phyloP scores from a whole-genome alignment of 1,140 invertebrate species.

The Hirudo medicinalis region DNA sequence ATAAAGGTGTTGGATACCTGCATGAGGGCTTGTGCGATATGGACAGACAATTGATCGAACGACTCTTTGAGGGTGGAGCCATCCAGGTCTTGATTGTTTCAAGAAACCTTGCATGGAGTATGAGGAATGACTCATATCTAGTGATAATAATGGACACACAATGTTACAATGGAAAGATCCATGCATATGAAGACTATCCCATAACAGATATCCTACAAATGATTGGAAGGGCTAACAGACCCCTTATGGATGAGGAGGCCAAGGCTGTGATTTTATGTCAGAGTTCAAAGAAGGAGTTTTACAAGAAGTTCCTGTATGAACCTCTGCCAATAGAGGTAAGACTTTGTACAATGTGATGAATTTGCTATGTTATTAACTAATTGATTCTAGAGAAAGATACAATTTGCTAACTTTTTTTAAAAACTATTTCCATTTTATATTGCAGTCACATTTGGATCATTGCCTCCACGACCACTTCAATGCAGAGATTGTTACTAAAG shows the following conservation, averaged over 20 bases:
- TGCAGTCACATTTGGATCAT: slow-evolving; percentile 80
- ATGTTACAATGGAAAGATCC: slow-evolving; percentile 79
- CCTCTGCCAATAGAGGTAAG: slow-evolving; percentile 81
- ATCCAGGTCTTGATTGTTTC: slow-evolving; percentile 84
- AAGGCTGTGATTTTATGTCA: slow-evolving; percentile 95
- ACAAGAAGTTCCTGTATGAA: slow-evolving; percentile 95
- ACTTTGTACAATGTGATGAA: slow-evolving; percentile 15
- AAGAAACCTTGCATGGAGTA: slow-evolving; percentile 76
- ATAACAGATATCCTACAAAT: slow-evolving; percentile 94
- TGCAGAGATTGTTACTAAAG: slow-evolving; percentile 98
- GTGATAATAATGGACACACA: slow-evolving; percentile 97
- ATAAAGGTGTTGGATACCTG: slow-evolving; percentile 88
- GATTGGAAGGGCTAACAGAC: slow-evolving; percentile 66
- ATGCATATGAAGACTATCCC: slow-evolving; percentile 82
- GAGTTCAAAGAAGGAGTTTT: slow-evolving; percentile 93
- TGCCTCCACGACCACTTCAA: slow-evolving; percentile 97
- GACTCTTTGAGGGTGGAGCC: slow-evolving; percentile 79
- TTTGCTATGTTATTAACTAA: background rate
- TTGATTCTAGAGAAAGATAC: no score
- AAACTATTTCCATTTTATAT: slow-evolving; percentile 20
- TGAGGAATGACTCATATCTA: slow-evolving; percentile 74
- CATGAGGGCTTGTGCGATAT: slow-evolving; percentile 76
- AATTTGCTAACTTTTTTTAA: background rate
- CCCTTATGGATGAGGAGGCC: slow-evolving; percentile 70
- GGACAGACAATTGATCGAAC: slow-evolving; percentile 77